Conservation (phyloP, 2,797 vertebrate genomes). For the Diglossa cyanea region DNA sequence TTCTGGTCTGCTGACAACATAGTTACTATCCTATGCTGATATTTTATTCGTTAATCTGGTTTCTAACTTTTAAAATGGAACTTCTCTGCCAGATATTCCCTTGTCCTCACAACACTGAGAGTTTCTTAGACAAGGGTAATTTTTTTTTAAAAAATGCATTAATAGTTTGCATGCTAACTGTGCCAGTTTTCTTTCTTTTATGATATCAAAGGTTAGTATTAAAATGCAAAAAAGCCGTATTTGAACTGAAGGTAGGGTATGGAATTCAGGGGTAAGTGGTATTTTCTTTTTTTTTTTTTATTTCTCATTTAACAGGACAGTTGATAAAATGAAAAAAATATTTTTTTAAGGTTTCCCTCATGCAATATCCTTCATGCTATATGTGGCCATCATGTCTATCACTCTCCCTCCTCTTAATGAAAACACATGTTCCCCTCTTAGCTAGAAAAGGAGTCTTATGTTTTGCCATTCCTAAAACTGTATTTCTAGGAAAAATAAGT, state of each 20-base stretch:
- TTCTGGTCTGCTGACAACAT: neutral
- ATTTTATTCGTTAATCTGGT: neutral
- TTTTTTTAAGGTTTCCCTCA: neutral
- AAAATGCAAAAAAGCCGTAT: accelerated
- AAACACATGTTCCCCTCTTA: neutral
- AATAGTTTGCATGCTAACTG: neutral
- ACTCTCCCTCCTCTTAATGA: neutral
- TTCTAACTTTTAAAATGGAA: neutral
- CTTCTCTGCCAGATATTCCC: neutral
- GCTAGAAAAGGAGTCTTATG: neutral
- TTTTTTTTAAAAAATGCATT: neutral
- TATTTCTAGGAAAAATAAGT: neutral
- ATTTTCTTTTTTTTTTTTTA: neutral
- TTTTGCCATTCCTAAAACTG: neutral
- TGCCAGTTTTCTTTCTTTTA: neutral
- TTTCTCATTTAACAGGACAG: neutral
- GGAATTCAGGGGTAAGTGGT: neutral
- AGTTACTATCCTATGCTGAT: neutral
- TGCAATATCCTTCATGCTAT: neutral
- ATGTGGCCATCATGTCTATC: neutral
- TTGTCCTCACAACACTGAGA: neutral
- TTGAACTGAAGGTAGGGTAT: neutral
- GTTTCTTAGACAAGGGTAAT: neutral
- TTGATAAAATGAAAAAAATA: neutral
- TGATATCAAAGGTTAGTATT: neutral